These are phyloP conservation scores for Cavia aperea DNA, from an alignment of 2,113 vertebrate genomes.

Conservation along the genomic window DNA sequence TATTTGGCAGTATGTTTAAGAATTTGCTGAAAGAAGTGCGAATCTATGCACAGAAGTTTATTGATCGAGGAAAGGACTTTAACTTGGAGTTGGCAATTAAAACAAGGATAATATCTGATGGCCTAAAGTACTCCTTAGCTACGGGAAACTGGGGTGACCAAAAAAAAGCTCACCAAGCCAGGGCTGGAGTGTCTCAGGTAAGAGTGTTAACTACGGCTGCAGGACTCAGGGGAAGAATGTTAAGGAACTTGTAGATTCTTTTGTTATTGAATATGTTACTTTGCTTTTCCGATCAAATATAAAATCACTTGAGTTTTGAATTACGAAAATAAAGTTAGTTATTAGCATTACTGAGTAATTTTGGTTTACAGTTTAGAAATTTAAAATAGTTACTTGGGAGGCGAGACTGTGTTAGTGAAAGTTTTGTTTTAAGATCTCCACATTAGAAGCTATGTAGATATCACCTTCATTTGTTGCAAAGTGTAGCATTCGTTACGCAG, in stretches of 20 bases:
- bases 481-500: not conserved
- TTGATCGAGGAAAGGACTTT: slow-evolving; percentile 97
- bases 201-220: not conserved
- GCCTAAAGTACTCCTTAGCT: slow-evolving; percentile 95
- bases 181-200: slow-evolving; percentile 98
- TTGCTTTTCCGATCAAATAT: not conserved
- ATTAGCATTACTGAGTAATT: slow-evolving; percentile 3
- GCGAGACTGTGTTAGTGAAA: not conserved
- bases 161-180: slow-evolving; percentile 98
- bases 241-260: not conserved
- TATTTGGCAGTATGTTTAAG: slow-evolving; percentile 92
- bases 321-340: slow-evolving; percentile 43
- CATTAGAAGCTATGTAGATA: not conserved
- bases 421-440: not conserved
- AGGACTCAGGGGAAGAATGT: not conserved
- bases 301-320: slow-evolving; percentile 7
- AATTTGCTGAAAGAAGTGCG: slow-evolving; percentile 98
- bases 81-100: slow-evolving; percentile 98
- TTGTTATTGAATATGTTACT: not conserved
- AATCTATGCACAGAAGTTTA: slow-evolving; percentile 98
- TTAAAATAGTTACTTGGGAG: not conserved
- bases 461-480: not conserved
- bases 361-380: slow-evolving; percentile 1
- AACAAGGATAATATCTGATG: slow-evolving; percentile 97
- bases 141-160: slow-evolving; percentile 99